A percentile compares a stretch with the other conserved stretches of the same genome.
Conservation (phyloP, 2,888 invertebrate genomes). For the Eupithecia pulchellata region DNA sequence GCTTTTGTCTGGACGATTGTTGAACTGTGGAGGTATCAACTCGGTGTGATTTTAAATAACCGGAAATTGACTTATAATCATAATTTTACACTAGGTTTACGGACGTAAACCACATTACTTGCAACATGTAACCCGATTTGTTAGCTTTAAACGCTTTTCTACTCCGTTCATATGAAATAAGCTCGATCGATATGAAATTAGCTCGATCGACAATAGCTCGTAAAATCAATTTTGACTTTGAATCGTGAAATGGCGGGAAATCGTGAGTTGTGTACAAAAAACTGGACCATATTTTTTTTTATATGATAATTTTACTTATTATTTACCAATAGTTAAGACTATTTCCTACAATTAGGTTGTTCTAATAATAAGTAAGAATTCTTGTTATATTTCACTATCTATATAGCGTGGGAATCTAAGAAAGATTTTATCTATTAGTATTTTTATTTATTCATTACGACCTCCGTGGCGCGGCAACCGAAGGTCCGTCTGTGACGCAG, state of each 20-base stretch:
- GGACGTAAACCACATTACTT: too few relatives aligned
- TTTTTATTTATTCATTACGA: too few relatives aligned
- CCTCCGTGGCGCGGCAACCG: too few relatives aligned
- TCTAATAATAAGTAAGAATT: background rate
- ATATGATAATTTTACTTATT: too few relatives aligned
- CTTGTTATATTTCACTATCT: background rate
- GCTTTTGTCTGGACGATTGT: slow-evolving; percentile 28
- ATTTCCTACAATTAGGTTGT: background rate
- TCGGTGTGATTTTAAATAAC: background rate
- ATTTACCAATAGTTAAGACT: background rate
- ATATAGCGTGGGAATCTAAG: too few relatives aligned
- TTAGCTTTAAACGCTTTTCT: background rate
- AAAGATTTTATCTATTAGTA: too few relatives aligned
- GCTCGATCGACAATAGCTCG: too few relatives aligned
- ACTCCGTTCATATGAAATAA: background rate
- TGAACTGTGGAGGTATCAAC: slow-evolving; percentile 5
- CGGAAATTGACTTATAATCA: too few relatives aligned
- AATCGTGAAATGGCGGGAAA: background rate
- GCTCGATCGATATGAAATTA: background rate
- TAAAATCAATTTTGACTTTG: background rate
- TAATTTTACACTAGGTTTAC: too few relatives aligned
- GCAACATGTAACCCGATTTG: too few relatives aligned
- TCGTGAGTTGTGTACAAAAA: background rate
- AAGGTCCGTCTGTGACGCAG: too few relatives aligned
- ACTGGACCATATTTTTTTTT: background rate